Conservation (phyloP, 2,888 invertebrate genomes). For the Azorinus chamasolen region DNA sequence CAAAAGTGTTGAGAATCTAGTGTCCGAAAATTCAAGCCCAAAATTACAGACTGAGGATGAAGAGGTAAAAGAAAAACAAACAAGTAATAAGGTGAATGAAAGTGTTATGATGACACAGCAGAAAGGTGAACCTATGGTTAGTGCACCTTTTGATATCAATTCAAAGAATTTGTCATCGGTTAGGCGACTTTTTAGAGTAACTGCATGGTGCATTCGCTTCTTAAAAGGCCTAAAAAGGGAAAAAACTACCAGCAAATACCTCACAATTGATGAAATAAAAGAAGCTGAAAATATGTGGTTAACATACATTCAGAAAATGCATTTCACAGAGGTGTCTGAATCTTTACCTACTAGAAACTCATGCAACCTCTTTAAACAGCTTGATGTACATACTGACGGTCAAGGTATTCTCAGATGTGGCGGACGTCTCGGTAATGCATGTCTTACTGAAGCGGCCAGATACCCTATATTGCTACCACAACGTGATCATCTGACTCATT, state of each 20-base stretch:
- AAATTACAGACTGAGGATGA: too few species aligned
- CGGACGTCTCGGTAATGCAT: conserved; percentile 41
- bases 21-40: too few species aligned
- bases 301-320: conserved; percentile 10
- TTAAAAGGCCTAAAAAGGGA: conserved; percentile 7
- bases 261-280: conserved; percentile 21
- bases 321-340: too few species aligned
- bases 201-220: conserved; percentile 17
- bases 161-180: conserved; percentile 14
- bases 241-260: background rate
- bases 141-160: conserved; percentile 25
- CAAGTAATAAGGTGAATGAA: too few species aligned
- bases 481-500: conserved; percentile 27
- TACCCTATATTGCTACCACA: conserved; percentile 47
- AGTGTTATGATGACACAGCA: too few species aligned
- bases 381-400: conserved; percentile 27
- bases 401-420: conserved; percentile 36
- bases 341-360: too few species aligned
- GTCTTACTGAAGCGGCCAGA: conserved; percentile 38
- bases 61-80: too few species aligned
- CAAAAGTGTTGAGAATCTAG: too few species aligned
- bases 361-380: background rate
- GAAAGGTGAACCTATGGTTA: too few species aligned
- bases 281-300: conserved; percentile 36
- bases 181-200: conserved; percentile 27